These are phyloP conservation scores for Nebria ingens DNA, from an alignment of 1,140 invertebrate genomes.

Conservation along the genomic window DNA sequence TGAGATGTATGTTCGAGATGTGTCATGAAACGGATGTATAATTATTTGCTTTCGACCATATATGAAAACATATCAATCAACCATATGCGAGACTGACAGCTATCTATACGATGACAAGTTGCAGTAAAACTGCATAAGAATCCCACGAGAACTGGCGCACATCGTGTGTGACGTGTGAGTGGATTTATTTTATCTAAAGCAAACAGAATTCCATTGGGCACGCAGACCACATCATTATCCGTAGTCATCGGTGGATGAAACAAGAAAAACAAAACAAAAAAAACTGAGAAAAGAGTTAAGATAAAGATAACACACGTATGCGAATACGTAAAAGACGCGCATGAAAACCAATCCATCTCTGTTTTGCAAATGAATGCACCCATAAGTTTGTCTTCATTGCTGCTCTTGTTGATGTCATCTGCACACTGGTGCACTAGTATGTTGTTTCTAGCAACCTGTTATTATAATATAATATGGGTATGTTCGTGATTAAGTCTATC, in stretches of 20 bases:
- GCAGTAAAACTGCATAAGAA: no score
- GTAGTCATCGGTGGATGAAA: background rate
- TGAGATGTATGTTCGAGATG: no score
- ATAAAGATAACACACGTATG: no score
- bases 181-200: background rate
- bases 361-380: background rate
- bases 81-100: no score
- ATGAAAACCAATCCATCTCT: no score
- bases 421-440: background rate
- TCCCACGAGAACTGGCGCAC: background rate
- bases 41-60: no score
- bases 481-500: conserved; percentile 3
- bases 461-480: conserved; percentile 6
- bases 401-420: background rate
- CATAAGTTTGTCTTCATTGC: background rate
- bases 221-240: conserved; percentile 2
- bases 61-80: no score
- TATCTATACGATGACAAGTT: no score
- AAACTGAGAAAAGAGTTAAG: no score
- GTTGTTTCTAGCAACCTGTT: background rate
- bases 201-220: background rate
- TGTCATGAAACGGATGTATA: no score
- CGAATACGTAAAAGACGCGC: background rate
- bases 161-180: no score
- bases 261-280: background rate